Evolutionary conservation across 1,140 invertebrate species (phyloP).

Genomic region (Orussus abietinus): DNA sequence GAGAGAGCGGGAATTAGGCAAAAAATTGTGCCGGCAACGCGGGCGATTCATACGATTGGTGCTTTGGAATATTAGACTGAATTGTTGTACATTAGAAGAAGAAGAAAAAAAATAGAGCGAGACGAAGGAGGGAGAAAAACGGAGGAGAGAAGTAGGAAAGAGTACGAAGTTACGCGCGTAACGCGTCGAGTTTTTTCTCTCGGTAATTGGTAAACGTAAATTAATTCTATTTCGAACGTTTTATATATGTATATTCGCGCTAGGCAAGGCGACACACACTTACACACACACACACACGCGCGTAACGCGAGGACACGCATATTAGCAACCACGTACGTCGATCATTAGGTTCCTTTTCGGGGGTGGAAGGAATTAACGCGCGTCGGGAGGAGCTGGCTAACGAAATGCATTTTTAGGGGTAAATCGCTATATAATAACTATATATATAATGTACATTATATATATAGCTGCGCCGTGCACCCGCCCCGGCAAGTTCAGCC

Average conservation of each 20-base stretch:
- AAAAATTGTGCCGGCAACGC: too few species aligned
- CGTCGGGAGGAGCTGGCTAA: too few species aligned
- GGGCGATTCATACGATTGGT: conserved; percentile 35
- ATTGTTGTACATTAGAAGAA: conserved; percentile 44
- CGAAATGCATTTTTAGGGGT: too few species aligned
- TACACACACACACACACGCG: conserved; percentile 15
- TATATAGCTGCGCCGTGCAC: conserved; percentile 13
- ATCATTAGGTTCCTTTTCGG: conserved; percentile 6
- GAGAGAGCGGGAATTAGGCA: conserved; percentile 5
- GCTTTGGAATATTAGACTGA: conserved; percentile 53
- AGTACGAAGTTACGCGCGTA: too few species aligned
- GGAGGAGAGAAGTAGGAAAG: not conserved
- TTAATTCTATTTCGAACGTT: conserved; percentile 42
- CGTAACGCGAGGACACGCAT: conserved; percentile 19
- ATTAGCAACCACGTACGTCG: conserved; percentile 11
- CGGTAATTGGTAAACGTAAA: conserved; percentile 32
- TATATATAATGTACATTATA: too few species aligned
- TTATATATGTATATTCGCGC: conserved; percentile 28
- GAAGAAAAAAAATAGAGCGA: conserved; percentile 19
- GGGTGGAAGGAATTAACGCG: too few species aligned
- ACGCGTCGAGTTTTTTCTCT: conserved; percentile 25
- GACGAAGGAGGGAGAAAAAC: conserved; percentile 6
- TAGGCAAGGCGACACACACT: conserved; percentile 17
- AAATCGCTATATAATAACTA: too few species aligned
- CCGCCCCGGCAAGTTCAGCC: conserved; percentile 2